These are phyloP conservation scores for Crossaster papposus DNA, from an alignment of 53 echinoderm and acorn worm genomes.

Conservation along the genomic window DNA sequence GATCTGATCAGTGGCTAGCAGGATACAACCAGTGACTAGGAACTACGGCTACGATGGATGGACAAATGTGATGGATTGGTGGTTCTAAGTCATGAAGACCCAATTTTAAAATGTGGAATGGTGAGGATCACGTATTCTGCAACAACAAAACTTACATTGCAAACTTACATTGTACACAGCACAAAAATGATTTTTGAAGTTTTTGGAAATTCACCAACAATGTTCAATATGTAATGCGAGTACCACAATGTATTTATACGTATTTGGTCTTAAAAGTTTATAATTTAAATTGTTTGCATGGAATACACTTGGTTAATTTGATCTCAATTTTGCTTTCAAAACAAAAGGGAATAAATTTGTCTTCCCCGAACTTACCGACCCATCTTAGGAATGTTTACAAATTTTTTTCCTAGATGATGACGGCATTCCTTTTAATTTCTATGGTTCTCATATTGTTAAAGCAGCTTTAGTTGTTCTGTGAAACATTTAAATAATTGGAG, in stretches of 20 bases:
- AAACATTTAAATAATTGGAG: no score
- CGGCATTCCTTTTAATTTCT: background rate
- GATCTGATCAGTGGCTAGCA: constrained; percentile 53
- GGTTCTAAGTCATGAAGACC: background rate
- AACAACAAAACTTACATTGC: no score
- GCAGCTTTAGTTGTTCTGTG: no score
- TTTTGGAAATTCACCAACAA: no score
- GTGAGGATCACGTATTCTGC: no score
- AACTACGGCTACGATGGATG: background rate
- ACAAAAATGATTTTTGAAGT: no score
- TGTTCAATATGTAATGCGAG: no score
- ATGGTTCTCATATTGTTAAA: no score
- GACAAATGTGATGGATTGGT: constrained; percentile 9
- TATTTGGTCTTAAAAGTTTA: no score
- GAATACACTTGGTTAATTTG: background rate
- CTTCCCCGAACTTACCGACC: background rate
- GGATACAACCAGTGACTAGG: constrained; percentile 31
- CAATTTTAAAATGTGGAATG: background rate
- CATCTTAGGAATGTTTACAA: background rate
- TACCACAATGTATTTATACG: no score
- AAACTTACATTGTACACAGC: no score
- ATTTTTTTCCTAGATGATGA: background rate
- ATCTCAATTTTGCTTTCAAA: background rate
- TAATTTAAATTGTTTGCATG: no score
- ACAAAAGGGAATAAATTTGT: background rate